Percentiles rank a stretch among this genome's conserved stretches.
phyloP scores from a whole-genome alignment of 1,140 invertebrate genomes.

The Triops cancriformis region DNA sequence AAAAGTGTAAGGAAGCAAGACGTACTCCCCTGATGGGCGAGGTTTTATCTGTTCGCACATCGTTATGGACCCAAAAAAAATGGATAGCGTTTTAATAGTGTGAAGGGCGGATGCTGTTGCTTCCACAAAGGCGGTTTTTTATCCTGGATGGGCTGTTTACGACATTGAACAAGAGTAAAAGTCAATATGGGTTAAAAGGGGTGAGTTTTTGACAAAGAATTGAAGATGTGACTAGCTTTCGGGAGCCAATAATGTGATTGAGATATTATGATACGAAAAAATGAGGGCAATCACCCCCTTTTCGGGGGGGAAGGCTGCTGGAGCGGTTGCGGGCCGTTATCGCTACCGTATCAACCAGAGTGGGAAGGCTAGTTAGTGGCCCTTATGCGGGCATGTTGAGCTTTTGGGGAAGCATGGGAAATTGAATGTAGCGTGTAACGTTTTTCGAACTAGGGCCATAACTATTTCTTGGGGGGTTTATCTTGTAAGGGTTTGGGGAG shows the following conservation, averaged over 20 bases:
- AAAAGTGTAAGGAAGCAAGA: not conserved
- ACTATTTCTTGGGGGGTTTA: too few species aligned
- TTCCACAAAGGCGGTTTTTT: not conserved
- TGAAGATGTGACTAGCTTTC: not conserved
- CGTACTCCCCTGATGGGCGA: not conserved
- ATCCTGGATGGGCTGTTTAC: too few species aligned
- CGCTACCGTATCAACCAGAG: constrained; percentile 4
- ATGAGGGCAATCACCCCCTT: not conserved
- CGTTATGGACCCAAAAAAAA: constrained; percentile 6
- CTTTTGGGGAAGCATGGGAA: not conserved
- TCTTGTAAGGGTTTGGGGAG: too few species aligned
- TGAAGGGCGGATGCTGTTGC: not conserved
- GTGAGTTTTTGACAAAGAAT: not conserved
- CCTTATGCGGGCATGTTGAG: not conserved
- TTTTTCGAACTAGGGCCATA: not conserved
- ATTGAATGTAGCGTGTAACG: constrained; percentile 1
- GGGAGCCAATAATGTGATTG: not conserved
- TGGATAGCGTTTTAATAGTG: not conserved
- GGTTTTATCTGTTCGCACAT: constrained; percentile 1
- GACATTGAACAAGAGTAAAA: too few species aligned
- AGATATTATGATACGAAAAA: not conserved
- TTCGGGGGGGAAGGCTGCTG: not conserved
- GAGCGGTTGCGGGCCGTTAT: not conserved
- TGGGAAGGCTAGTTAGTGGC: not conserved
- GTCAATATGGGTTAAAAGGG: too few species aligned